Evolutionary conservation across 2,797 vertebrate genomes (phyloP), one percentile per base, ranked within the genome.

Genomic region (Hippopotamyrus pictus): DNA sequence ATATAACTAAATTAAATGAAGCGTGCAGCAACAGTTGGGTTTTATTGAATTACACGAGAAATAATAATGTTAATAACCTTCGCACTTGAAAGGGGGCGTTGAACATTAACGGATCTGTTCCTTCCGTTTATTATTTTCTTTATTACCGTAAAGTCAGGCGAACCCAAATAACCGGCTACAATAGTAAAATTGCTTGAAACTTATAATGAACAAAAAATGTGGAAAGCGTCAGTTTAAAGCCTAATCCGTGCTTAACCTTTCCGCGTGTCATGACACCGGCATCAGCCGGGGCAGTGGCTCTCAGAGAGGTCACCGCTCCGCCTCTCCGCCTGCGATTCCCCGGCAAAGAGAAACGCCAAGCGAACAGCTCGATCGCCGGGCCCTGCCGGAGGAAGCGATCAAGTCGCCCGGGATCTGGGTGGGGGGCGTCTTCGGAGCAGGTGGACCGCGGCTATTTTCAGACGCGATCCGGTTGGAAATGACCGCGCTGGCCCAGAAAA

Each of bases 391-490:
- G 73, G 41, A 19, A 11, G n/a, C 57, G 22, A 46, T 33, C 3
- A 11, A 88, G 82, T 88, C 53, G 53, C n/a, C 29, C 2, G 14
- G 14, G 33, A 76, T 41, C 33, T 2, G 33, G 69, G n/a, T 41
- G 22, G 59, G 62, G 29, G 69, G 69, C 14, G 17, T 44, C 73
- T 7, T 6, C 2, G 33, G 33, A 17, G 50, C 89, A 87, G 53
- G 53, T 14, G 62, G 25, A 69, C 25, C 54, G 17, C 54, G 9
- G 25, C 79, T 86, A 37, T 57, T 44, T 53, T 53, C 48, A 53
- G 69, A 65, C 22, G 46, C 51, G 57, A 86, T 90, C 50, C 33
- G 86, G 88, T 85, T 87, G 44, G 54, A 88, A 89, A 12, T 85
- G 65, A 85, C 65, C 65, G 33, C 62, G 33, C 62, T 44, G 25